These are phyloP conservation scores for Upupa epops DNA, from an alignment of 2,113 vertebrate species.

Conservation along the genomic window DNA sequence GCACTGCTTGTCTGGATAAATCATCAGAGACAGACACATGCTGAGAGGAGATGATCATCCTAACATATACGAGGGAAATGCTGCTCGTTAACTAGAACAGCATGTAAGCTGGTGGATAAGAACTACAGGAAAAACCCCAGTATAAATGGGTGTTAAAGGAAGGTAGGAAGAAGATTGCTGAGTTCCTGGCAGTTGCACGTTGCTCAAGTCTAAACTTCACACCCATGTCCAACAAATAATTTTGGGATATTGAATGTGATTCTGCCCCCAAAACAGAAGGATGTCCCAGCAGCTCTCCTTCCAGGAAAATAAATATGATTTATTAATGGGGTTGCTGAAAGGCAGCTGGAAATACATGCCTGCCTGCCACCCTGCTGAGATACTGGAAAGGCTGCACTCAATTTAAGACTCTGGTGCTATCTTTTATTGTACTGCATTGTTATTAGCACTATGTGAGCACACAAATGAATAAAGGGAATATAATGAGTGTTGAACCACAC, in stretches of 20 bases:
- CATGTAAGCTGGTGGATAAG: not conserved
- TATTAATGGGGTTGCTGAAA: conserved; percentile 58
- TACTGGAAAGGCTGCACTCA: conserved; percentile 45
- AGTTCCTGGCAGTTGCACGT: not conserved
- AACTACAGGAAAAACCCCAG: not conserved
- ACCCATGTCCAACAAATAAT: conserved; percentile 36
- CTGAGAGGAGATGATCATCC: not conserved
- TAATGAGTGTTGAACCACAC: conserved; percentile 50
- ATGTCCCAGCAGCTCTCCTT: conserved; percentile 52
- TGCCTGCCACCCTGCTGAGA: conserved; percentile 61
- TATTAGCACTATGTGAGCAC: conserved; percentile 51
- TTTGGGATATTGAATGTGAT: conserved; percentile 24
- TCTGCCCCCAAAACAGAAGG: conserved; percentile 55
- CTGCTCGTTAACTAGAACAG: not conserved
- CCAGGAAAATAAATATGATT: conserved; percentile 54
- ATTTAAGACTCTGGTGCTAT: conserved; percentile 46
- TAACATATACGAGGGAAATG: not conserved
- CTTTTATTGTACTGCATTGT: conserved; percentile 52
- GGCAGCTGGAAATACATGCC: conserved; percentile 56
- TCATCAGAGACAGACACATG: not conserved
- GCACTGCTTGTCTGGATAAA: not conserved
- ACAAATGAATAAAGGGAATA: conserved; percentile 44
- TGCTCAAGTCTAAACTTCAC: conserved; percentile 26
- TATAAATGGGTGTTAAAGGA: not conserved
- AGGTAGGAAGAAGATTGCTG: not conserved